Conservation (phyloP, 2,113 vertebrate species). For the Narcine bancroftii region DNA sequence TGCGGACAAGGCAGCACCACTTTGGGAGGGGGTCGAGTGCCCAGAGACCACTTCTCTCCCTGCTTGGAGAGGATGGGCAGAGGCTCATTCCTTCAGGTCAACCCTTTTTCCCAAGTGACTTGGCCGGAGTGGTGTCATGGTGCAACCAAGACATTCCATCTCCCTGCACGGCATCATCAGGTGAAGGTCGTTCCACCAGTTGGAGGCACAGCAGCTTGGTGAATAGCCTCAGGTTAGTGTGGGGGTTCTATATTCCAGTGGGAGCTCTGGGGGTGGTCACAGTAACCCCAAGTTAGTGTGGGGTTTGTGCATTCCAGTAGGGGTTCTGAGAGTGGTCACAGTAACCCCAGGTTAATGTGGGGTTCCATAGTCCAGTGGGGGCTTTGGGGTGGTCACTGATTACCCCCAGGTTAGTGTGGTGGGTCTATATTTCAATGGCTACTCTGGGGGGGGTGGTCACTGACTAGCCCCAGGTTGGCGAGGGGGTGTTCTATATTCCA, state of each 20-base stretch:
- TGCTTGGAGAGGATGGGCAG: slow-evolving; percentile 56
- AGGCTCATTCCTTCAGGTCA: slow-evolving; percentile 47
- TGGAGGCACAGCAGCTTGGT: slow-evolving; percentile 44
- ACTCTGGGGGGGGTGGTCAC: too few species aligned
- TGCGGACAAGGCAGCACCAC: slow-evolving; percentile 59
- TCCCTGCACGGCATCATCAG: slow-evolving; percentile 45
- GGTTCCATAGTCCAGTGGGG: too few species aligned
- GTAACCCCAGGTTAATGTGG: too few species aligned
- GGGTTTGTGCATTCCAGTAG: too few species aligned
- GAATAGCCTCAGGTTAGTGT: slow-evolving; percentile 35
- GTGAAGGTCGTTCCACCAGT: slow-evolving; percentile 48
- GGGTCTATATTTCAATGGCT: too few species aligned
- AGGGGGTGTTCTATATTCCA: too few species aligned
- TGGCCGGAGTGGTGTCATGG: slow-evolving; percentile 58
- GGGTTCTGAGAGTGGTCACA: too few species aligned
- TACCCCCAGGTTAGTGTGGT: too few species aligned
- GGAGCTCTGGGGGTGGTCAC: too few species aligned
- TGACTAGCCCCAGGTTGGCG: too few species aligned
- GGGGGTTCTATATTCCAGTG: slow-evolving; percentile 12
- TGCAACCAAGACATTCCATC: slow-evolving; percentile 61
- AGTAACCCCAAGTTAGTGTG: too few species aligned
- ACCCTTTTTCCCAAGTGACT: slow-evolving; percentile 50
- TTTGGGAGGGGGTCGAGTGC: slow-evolving; percentile 52
- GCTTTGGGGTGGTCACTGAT: too few species aligned
- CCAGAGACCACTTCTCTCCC: slow-evolving; percentile 57